Percentiles rank a stretch among this genome's conserved stretches.
These are phyloP conservation scores for Drosophila malerkotliana DNA, from an alignment of 1,140 invertebrate genomes.

Conservation along the genomic window DNA sequence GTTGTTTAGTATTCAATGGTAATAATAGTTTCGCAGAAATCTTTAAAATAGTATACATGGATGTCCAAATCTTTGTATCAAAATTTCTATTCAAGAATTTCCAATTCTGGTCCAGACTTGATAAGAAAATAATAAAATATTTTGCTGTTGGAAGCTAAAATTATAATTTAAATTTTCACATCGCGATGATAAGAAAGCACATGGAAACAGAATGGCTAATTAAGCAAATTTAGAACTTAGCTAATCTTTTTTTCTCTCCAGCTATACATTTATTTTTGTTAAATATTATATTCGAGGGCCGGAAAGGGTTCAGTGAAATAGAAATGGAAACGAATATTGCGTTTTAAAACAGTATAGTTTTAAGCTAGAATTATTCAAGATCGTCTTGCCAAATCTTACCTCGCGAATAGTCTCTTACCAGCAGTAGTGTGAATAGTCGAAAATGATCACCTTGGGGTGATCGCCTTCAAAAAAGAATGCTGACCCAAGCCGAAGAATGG, in stretches of 20 bases:
- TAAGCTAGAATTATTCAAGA: slow-evolving; percentile 3
- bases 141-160: slow-evolving; percentile 27
- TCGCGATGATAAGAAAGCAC: slow-evolving; percentile 40
- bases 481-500: slow-evolving; percentile 54
- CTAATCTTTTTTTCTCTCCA: slow-evolving; percentile 30
- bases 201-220: slow-evolving; percentile 47
- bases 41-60: neutral
- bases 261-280: neutral
- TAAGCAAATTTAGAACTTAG: slow-evolving; percentile 33
- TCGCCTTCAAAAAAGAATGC: slow-evolving; percentile 76
- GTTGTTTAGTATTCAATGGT: neutral
- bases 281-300: neutral
- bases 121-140: slow-evolving; percentile 40
- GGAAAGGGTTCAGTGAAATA: neutral
- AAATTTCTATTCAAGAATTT: slow-evolving; percentile 19
- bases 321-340: slow-evolving; percentile 22
- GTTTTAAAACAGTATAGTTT: neutral
- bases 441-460: slow-evolving; percentile 64
- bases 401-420: slow-evolving; percentile 20
- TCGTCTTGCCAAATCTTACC: slow-evolving; percentile 14
- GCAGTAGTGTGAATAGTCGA: slow-evolving; percentile 3
- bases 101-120: slow-evolving; percentile 28
- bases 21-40: slow-evolving; percentile 6
- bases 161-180: slow-evolving; percentile 41
- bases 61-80: slow-evolving; percentile 9